Evolutionary conservation across 2,797 vertebrate genomes (phyloP).

Genomic region (Octomys mimax): DNA sequence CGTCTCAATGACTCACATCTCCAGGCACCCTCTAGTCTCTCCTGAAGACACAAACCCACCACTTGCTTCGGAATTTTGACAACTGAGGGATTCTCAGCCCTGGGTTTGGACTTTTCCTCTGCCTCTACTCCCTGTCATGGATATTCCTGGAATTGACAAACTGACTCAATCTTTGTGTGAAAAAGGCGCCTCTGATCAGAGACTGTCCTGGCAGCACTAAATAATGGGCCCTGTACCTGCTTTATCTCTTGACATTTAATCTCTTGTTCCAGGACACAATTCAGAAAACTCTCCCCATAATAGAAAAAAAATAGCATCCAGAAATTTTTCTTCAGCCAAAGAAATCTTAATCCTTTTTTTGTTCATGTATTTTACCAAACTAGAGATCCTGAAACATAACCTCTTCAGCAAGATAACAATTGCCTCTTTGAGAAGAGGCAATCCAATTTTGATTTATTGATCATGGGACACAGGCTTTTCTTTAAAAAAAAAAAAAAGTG

Average conservation of each 20-base stretch:
- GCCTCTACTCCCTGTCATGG: constrained; percentile 5
- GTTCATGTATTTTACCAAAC: constrained; percentile 77
- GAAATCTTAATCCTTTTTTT: constrained; percentile 79
- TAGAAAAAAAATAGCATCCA: constrained; percentile 49
- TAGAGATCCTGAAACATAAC: constrained; percentile 62
- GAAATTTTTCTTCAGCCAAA: constrained; percentile 73
- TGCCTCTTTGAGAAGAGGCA: constrained; percentile 66
- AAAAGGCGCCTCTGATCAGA: constrained; percentile 41
- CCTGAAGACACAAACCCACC: neutral
- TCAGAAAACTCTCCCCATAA: constrained; percentile 61
- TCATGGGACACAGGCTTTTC: constrained; percentile 62
- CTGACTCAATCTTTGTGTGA: constrained; percentile 40
- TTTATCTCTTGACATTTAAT: constrained; percentile 79
- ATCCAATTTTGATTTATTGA: constrained; percentile 81
- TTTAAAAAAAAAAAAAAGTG: constrained; percentile 15
- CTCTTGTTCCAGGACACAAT: constrained; percentile 78
- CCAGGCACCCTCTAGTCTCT: neutral
- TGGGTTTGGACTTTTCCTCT: constrained; percentile 16
- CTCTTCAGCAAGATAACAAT: constrained; percentile 75
- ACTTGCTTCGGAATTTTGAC: constrained; percentile 27
- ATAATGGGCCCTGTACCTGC: constrained; percentile 52
- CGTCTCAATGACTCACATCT: neutral
- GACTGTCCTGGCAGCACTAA: constrained; percentile 4
- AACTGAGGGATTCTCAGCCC: neutral
- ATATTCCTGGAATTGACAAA: constrained; percentile 1